Evolutionary conservation across 1,140 invertebrate genomes (phyloP), one percentile per base, ranked within the genome.

Genomic region (Thaumetopoea pityocampa): DNA sequence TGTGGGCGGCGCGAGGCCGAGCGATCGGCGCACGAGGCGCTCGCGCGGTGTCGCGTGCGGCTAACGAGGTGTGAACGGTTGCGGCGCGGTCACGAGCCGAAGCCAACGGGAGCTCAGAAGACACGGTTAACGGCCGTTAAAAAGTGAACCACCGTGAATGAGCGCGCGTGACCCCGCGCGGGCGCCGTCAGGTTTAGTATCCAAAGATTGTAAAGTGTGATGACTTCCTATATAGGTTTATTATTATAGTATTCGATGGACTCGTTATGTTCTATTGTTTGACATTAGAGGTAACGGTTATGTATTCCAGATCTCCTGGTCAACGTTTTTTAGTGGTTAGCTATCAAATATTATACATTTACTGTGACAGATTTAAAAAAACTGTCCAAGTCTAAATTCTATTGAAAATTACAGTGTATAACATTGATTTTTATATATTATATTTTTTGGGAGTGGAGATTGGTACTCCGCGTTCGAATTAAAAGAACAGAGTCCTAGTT

Each of bases 181-280:
- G 10, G 40, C 57, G 63, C 49, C 60, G 54, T 44, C 49, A 62
- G 52, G 66, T 70, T 74, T 78, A 78, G 74, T 82, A 79, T 82
- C 78, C 78, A 82, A 82, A 82, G 74, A 82, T 77, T 76, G 70
- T 65, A 65, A 63, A 67, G 71, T 82, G 73, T 82, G 74, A 77
- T 79, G 67, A 72, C 61, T 81, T 76, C 72, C 67, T 79, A 73
- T 82, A 81, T n/a, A n/a, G 68, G 58, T 74, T 79, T 79, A 77
- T 77, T 67, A 68, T 74, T 76, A 64, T 74, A 66, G 69, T 73
- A 79, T 81, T 65, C 61, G 73, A 70, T 79, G 74, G 66, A 67
- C 65, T 65, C 76, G 68, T 82, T 82, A 49, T 67, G 72, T 76
- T 77, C 63, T 52, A 63, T 81, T 73, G 61, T 77, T 69, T 64